Percentiles rank a stretch among this genome's conserved stretches.
Conservation (phyloP, 2,113 vertebrate species). For the Haliaeetus leucogaster region DNA sequence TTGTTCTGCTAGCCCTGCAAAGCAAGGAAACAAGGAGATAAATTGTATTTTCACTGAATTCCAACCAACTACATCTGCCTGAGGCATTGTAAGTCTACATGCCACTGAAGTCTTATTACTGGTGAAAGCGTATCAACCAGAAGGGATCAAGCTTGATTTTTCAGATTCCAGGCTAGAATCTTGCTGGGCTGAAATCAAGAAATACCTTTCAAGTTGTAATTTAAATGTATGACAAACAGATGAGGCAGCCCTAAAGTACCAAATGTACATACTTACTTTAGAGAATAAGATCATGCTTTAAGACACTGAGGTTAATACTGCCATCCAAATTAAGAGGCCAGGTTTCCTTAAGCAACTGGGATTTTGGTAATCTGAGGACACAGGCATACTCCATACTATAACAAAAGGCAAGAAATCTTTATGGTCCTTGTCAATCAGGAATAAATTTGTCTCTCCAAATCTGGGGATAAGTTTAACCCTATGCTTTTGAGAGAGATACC, state of each 20-base stretch:
- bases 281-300: background rate
- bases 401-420: background rate
- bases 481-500: background rate
- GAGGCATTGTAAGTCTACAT: background rate
- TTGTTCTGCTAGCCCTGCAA: background rate
- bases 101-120: background rate
- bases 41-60: background rate
- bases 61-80: background rate
- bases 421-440: background rate
- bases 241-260: background rate
- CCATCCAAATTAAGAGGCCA: background rate
- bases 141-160: background rate
- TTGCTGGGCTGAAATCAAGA: background rate
- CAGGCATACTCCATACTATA: background rate
- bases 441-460: background rate
- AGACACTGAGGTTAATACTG: background rate
- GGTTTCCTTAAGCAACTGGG: background rate
- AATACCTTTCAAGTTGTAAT: background rate
- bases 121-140: background rate
- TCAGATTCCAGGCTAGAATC: background rate
- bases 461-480: background rate
- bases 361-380: background rate
- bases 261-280: background rate
- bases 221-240: background rate
- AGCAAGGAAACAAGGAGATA: background rate